phyloP scores from a whole-genome alignment of 2,113 vertebrate species.

The Rutilus rutilus region DNA sequence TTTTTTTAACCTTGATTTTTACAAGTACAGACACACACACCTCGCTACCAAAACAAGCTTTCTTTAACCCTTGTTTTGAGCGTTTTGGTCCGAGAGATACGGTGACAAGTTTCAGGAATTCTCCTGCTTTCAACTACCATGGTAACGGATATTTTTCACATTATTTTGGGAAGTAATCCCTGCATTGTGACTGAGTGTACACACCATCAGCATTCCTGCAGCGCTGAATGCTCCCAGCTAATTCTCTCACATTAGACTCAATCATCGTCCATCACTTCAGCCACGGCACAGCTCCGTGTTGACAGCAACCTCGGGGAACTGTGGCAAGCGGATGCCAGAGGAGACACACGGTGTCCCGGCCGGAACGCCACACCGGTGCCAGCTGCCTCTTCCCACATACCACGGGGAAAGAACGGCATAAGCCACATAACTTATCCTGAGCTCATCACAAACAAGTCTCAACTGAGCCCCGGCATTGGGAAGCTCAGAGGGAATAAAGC shows the following conservation, averaged over 20 bases:
- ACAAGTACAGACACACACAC: background rate
- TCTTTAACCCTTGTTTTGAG: background rate
- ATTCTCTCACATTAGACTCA: slow-evolving; percentile 39
- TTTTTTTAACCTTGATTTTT: background rate
- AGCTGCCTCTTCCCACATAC: slow-evolving; percentile 33
- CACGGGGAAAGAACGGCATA: background rate
- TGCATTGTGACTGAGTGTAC: slow-evolving; percentile 29
- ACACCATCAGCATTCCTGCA: slow-evolving; percentile 21
- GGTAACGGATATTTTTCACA: slow-evolving; percentile 26
- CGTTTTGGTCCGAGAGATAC: background rate
- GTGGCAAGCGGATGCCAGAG: slow-evolving; percentile 8
- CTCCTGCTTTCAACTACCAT: slow-evolving; percentile 1
- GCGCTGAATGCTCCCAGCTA: slow-evolving; percentile 31
- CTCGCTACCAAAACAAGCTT: background rate
- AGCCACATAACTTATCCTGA: slow-evolving; percentile 34
- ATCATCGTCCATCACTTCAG: slow-evolving; percentile 51
- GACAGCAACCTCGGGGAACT: slow-evolving; percentile 44
- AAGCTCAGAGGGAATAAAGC: slow-evolving; percentile 21
- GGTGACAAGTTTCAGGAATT: background rate
- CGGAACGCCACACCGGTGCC: background rate
- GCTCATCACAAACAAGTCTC: slow-evolving; percentile 15
- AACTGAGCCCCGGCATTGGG: slow-evolving; percentile 15
- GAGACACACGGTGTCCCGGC: background rate
- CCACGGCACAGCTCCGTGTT: slow-evolving; percentile 11
- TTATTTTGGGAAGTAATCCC: slow-evolving; percentile 39